Evolutionary conservation across 2,888 invertebrate species (phyloP).

Genomic region (Mesorhabditis spiculigera): DNA sequence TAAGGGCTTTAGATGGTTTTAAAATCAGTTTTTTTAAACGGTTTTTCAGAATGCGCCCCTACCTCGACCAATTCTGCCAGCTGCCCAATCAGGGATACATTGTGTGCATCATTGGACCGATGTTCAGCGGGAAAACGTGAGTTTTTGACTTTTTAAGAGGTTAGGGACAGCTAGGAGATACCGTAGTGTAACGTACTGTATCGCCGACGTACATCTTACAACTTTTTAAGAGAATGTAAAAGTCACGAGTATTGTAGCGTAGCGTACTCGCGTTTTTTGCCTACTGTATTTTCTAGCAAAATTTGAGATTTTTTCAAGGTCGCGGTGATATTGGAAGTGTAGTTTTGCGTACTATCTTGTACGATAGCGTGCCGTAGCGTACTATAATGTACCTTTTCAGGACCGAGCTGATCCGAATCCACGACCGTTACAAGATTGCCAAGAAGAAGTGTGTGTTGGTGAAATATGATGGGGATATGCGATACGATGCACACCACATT

Average conservation of each 20-base stretch:
- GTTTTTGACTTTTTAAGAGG: constrained; percentile 8
- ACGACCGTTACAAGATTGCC: constrained; percentile 50
- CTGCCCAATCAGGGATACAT: constrained; percentile 28
- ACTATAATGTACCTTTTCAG: no score
- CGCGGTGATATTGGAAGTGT: no score
- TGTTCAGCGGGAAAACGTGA: constrained; percentile 47
- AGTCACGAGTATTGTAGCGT: no score
- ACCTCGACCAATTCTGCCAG: constrained; percentile 14
- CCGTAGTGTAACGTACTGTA: neutral
- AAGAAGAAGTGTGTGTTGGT: constrained; percentile 46
- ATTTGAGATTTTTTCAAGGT: constrained; percentile 14
- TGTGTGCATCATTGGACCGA: constrained; percentile 40
- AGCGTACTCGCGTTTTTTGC: no score
- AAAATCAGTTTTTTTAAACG: constrained; percentile 29
- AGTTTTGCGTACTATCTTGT: no score
- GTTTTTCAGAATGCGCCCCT: neutral
- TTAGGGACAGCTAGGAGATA: neutral
- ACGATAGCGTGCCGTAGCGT: no score
- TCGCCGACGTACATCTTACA: neutral
- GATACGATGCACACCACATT: constrained; percentile 45
- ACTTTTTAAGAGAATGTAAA: no score
- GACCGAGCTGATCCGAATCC: constrained; percentile 52
- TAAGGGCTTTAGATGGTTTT: no score
- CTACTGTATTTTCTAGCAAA: neutral
- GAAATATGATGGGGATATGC: constrained; percentile 51